Evolutionary conservation across 2,888 invertebrate genomes (phyloP).

Genomic region (Agelastica alni): DNA sequence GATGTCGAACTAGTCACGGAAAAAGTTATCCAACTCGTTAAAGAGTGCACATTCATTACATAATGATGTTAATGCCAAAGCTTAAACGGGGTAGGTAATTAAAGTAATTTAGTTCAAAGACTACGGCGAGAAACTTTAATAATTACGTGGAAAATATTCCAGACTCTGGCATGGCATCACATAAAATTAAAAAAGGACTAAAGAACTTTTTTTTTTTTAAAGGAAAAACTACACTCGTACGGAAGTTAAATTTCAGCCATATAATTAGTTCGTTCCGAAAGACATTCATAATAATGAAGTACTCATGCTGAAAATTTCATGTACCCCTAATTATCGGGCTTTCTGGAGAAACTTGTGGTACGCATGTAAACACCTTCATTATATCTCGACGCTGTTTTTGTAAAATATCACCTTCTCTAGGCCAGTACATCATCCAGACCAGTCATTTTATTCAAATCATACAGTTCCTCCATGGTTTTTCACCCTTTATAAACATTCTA

Average conservation of each 20-base stretch:
- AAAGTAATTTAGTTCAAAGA: slow-evolving; percentile 11
- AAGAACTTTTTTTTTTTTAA: not conserved
- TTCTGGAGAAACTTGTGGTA: slow-evolving; percentile 45
- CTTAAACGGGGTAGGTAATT: slow-evolving; percentile 3
- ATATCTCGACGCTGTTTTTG: slow-evolving; percentile 44
- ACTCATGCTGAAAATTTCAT: slow-evolving; percentile 27
- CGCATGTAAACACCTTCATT: slow-evolving; percentile 56
- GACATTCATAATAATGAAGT: slow-evolving; percentile 29
- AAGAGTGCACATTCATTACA: not conserved
- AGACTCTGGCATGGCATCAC: not conserved
- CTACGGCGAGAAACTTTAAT: slow-evolving; percentile 1
- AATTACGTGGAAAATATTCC: slow-evolving; percentile 15
- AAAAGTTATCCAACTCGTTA: no score
- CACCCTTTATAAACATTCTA: no score
- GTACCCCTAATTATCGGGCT: slow-evolving; percentile 49
- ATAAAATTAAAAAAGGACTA: slow-evolving; percentile 1
- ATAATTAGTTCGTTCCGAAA: slow-evolving; percentile 23
- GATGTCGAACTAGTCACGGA: no score
- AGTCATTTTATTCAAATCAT: no score
- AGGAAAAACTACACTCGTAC: slow-evolving; percentile 4
- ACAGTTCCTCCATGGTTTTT: no score
- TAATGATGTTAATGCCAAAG: not conserved
- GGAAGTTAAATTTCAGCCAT: slow-evolving; percentile 18
- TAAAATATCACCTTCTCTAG: slow-evolving; percentile 43
- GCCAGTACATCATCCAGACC: no score